phyloP scores from a whole-genome alignment of 1,140 invertebrate genomes.

The Eumaeus atala region DNA sequence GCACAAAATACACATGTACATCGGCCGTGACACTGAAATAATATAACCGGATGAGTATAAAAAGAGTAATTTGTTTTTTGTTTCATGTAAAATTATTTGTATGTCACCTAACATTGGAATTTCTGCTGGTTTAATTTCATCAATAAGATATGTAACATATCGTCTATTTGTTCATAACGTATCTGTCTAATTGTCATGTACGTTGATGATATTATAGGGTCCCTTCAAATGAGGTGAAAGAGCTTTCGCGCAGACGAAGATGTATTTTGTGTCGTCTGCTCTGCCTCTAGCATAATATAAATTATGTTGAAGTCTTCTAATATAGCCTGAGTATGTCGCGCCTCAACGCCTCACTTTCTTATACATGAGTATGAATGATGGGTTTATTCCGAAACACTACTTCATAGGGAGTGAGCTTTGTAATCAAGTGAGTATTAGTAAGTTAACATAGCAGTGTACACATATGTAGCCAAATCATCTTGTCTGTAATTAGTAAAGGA shows the following conservation, averaged over 20 bases:
- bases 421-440: conserved; percentile 36
- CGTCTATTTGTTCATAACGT: conserved; percentile 18
- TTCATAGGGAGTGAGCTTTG: conserved; percentile 37
- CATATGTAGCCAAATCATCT: conserved; percentile 49
- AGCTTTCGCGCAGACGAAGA: conserved; percentile 12
- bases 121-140: conserved; percentile 12
- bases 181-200: conserved; percentile 7
- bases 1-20: background rate
- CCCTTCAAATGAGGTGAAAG: conserved; percentile 13
- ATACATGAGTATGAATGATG: conserved; percentile 11
- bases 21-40: background rate
- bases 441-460: conserved; percentile 46
- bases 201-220: conserved; percentile 15
- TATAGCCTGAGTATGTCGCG: conserved; percentile 13
- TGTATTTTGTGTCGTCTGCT: conserved; percentile 15
- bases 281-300: conserved; percentile 14
- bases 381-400: conserved; percentile 28
- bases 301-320: conserved; percentile 13
- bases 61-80: background rate
- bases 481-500: conserved; percentile 47
- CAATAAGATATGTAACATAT: conserved; percentile 13
- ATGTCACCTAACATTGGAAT: background rate
- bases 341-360: background rate
- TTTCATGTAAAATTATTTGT: background rate
- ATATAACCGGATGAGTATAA: no score